Conservation (phyloP, 2,888 invertebrate species). For the Asteroscopus sphinx region DNA sequence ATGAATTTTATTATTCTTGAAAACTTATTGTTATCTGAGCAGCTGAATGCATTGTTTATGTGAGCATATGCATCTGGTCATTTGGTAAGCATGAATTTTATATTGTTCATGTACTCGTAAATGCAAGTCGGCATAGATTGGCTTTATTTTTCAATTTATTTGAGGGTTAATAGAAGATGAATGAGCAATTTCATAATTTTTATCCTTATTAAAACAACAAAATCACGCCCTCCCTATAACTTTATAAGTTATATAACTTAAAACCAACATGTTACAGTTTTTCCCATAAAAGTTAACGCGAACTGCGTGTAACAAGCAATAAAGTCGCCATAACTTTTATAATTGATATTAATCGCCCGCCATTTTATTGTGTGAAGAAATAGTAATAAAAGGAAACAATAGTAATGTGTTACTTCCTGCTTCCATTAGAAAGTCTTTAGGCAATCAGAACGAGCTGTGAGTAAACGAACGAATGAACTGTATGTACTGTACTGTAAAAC, state of each 20-base stretch:
- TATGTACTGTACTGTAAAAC: too few relatives aligned
- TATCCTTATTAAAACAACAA: background rate
- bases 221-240: slow-evolving; percentile 14
- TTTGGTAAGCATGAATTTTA: slow-evolving; percentile 53
- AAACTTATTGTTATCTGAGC: slow-evolving; percentile 84
- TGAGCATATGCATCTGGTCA: slow-evolving; percentile 50
- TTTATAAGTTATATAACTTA: slow-evolving; percentile 5
- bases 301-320: slow-evolving; percentile 29
- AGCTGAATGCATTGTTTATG: slow-evolving; percentile 65
- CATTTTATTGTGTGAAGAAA: slow-evolving; percentile 33
- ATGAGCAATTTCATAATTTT: slow-evolving; percentile 4
- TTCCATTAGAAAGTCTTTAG: slow-evolving; percentile 51
- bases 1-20: slow-evolving; percentile 84
- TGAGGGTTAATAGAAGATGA: slow-evolving; percentile 19
- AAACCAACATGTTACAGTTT: slow-evolving; percentile 24
- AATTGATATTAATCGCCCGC: slow-evolving; percentile 45
- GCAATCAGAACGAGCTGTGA: slow-evolving; percentile 41
- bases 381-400: slow-evolving; percentile 36
- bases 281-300: slow-evolving; percentile 22
- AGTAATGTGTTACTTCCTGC: slow-evolving; percentile 58
- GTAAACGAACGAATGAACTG: slow-evolving; percentile 35
- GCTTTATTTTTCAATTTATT: slow-evolving; percentile 16
- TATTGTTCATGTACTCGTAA: slow-evolving; percentile 25
- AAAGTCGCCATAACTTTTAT: slow-evolving; percentile 24
- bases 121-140: slow-evolving; percentile 18